Percentiles rank a stretch among this genome's conserved stretches.
These are phyloP conservation scores for Tiliacea aurago DNA, from an alignment of 2,888 invertebrate genomes.

Conservation along the genomic window DNA sequence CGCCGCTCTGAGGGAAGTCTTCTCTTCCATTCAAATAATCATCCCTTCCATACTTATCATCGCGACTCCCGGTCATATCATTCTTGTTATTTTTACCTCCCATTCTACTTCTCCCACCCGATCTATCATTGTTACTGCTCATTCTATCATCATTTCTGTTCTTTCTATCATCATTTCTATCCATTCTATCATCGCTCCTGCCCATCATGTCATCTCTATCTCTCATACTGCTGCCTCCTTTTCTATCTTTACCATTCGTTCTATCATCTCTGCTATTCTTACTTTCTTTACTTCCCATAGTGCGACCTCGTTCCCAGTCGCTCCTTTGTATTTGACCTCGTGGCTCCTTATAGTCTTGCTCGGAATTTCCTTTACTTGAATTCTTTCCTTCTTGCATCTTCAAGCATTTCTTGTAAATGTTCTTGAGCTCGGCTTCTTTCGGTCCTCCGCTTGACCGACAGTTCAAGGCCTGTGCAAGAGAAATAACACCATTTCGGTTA, in stretches of 20 bases:
- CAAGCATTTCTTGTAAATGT: constrained; percentile 90
- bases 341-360: constrained; percentile 78
- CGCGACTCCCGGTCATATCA: constrained; percentile 59
- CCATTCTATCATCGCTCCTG: constrained; percentile 65
- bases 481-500: background rate
- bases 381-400: constrained; percentile 83
- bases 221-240: constrained; percentile 51
- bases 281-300: constrained; percentile 66
- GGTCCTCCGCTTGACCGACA: constrained; percentile 91
- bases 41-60: constrained; percentile 63
- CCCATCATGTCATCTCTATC: constrained; percentile 67
- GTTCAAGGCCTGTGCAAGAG: constrained; percentile 84
- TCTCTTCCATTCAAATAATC: constrained; percentile 71
- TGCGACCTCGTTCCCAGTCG: constrained; percentile 70
- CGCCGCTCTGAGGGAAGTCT: constrained; percentile 74
- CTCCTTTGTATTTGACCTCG: constrained; percentile 71
- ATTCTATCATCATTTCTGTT: constrained; percentile 60
- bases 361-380: constrained; percentile 70
- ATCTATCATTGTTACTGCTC: constrained; percentile 50
- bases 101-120: constrained; percentile 41
- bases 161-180: constrained; percentile 59
- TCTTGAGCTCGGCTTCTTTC: constrained; percentile 90
- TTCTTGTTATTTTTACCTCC: constrained; percentile 44
- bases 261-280: constrained; percentile 67
- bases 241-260: constrained; percentile 62